Base-by-base conservation (phyloP, 2,888 invertebrate genomes). In the Acanthococcus lagerstroemiae region DNA sequence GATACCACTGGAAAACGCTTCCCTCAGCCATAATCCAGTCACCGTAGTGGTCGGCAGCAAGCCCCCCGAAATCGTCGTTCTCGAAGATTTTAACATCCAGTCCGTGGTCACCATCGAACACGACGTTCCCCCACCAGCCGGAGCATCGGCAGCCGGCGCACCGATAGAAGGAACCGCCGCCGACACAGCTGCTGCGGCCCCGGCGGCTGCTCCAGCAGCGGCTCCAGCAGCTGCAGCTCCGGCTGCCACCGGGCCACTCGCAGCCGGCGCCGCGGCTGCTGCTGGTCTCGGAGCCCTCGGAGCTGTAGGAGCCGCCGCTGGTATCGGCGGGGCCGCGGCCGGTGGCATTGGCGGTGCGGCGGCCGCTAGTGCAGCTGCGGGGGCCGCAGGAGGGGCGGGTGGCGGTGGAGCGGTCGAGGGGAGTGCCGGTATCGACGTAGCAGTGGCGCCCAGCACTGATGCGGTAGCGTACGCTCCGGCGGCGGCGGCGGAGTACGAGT, bases 241-340 rank as follows among this genome's bases (percentile, higher is more conserved):
- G 2, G n/a, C 26, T 9, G 25, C n/a, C 5, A 57, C 66, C 6
- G 66, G 46, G 15, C 48, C 65, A 7, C 69, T 68, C 45, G 67
- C 70, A 6, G 70, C 57, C 3, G 69, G 67, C 12, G 70, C 69
- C 19, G 70, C 68, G 19, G 68, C 67, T 9, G 70, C 67, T 9
- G 68, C 69, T 4, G 65, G 63, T 3, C 67, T 68, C 19, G 66
- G 61, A 15, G 56, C 44, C 9, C 60, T 48, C 30, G 67, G 67
- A 15, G 67, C 48, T n/a, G 69, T 50, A 1, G 66, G 54, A 1
- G 67, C 48, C 3, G 21, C 57, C 37, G 56, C 48, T 22, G 66
- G 48, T 24, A 48, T 50, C 19, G 55, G 44, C 9, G 25, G 55
- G 4, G 66, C 66, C 12, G 66, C 56, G 5, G 57, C 55, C 17